A percentile compares a stretch with the other conserved stretches of the same genome.
Conservation (phyloP, 2,797 vertebrate species). For the Gobio occitaniae region DNA sequence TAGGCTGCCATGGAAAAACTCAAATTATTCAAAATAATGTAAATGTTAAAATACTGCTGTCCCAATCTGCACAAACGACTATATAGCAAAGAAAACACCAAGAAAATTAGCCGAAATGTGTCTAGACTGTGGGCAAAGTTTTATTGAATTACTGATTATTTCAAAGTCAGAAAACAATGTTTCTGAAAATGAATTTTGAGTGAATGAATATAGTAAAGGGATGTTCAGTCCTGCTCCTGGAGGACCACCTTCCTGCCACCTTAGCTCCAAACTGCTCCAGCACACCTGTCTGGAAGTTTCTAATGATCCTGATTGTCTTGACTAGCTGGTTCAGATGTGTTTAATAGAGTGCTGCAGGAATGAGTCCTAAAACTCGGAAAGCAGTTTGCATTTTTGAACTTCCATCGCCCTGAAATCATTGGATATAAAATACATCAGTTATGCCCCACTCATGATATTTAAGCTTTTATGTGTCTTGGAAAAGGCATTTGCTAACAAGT, state of each 20-base stretch:
- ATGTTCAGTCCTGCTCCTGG: background rate
- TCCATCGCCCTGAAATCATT: too few relatives aligned
- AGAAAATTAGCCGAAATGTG: background rate
- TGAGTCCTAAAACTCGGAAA: too few relatives aligned
- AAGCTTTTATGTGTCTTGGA: too few relatives aligned
- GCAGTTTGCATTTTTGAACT: too few relatives aligned
- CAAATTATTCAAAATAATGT: slow-evolving; percentile 6
- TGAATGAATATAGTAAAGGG: background rate
- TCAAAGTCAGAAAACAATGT: background rate
- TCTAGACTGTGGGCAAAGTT: background rate
- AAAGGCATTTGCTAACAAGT: too few relatives aligned
- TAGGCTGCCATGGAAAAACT: background rate
- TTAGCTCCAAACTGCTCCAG: background rate
- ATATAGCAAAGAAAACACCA: background rate
- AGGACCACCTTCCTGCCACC: background rate
- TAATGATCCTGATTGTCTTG: background rate
- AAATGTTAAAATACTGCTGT: background rate
- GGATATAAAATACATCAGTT: background rate
- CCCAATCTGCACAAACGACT: background rate
- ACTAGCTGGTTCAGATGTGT: background rate
- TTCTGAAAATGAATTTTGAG: background rate
- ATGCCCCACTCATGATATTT: background rate
- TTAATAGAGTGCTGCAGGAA: background rate
- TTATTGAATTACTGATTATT: background rate
- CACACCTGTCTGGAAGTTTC: background rate